Conservation (phyloP, 2,888 invertebrate genomes). For the Esperia sulphurella region DNA sequence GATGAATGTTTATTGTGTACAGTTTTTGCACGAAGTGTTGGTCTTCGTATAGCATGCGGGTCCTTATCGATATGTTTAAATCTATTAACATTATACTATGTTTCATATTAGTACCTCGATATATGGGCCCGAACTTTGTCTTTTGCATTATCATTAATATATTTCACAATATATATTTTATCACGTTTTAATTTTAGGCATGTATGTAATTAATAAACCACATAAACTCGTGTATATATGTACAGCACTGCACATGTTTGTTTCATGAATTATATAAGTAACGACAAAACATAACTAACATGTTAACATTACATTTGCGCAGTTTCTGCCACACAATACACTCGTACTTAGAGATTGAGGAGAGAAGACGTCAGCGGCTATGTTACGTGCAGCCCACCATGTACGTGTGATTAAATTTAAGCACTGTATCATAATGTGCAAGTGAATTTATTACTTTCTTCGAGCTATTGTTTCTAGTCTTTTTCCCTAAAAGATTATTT, state of each 20-base stretch:
- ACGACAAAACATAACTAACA: constrained; percentile 27
- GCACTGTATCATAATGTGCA: constrained; percentile 58
- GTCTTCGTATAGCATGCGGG: constrained; percentile 13
- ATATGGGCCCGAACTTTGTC: too few relatives aligned
- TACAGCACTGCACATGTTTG: not conserved
- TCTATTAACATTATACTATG: not conserved
- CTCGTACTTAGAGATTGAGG: constrained; percentile 73
- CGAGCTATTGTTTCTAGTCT: constrained; percentile 1
- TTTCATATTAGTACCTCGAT: not conserved
- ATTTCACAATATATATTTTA: too few relatives aligned
- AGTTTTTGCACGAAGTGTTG: constrained; percentile 13
- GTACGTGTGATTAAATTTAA: constrained; percentile 55
- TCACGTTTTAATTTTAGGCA: not conserved
- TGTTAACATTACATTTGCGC: constrained; percentile 58
- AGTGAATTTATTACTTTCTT: constrained; percentile 20
- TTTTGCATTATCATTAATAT: too few relatives aligned
- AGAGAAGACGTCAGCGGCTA: constrained; percentile 55
- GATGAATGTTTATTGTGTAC: constrained; percentile 10
- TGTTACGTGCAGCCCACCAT: constrained; percentile 62
- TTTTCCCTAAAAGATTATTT: not conserved
- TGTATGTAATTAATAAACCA: not conserved
- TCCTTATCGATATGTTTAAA: not conserved
- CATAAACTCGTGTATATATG: not conserved
- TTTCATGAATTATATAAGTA: not conserved
- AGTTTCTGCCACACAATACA: constrained; percentile 75